These are phyloP conservation scores for Mastacembelus armatus DNA, from an alignment of 2,797 vertebrate genomes.

Conservation along the genomic window DNA sequence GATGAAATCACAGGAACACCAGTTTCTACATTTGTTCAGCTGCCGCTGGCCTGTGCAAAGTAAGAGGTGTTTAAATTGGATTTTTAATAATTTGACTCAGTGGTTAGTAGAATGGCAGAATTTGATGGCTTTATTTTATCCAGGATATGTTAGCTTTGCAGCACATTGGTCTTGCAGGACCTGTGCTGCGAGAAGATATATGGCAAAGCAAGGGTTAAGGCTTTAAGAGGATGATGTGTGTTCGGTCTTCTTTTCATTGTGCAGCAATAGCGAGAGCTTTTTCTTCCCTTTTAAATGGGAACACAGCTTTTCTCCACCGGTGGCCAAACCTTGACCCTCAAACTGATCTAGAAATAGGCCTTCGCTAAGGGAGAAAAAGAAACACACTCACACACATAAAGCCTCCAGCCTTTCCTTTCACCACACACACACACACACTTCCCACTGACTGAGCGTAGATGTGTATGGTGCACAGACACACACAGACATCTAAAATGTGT, in stretches of 20 bases:
- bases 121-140: slow-evolving; percentile 24
- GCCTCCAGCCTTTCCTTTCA: slow-evolving; percentile 74
- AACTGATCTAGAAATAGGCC: slow-evolving; percentile 84
- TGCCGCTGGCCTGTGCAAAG: slow-evolving; percentile 22
- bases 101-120: slow-evolving; percentile 11
- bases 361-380: slow-evolving; percentile 75
- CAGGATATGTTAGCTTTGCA: neutral
- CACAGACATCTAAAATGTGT: slow-evolving; percentile 18
- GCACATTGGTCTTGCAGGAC: slow-evolving; percentile 1
- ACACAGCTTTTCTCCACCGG: slow-evolving; percentile 81
- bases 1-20: slow-evolving; percentile 43
- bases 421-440: slow-evolving; percentile 54
- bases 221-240: slow-evolving; percentile 71
- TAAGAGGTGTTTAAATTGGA: slow-evolving; percentile 20
- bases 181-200: slow-evolving; percentile 9
- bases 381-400: slow-evolving; percentile 68
- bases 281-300: slow-evolving; percentile 78
- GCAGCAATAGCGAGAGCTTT: slow-evolving; percentile 51
- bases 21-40: slow-evolving; percentile 22
- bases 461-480: slow-evolving; percentile 8
- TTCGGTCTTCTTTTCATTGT: slow-evolving; percentile 72
- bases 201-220: slow-evolving; percentile 70
- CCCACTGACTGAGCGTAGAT: slow-evolving; percentile 30
- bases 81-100: slow-evolving; percentile 16
- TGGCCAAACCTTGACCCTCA: slow-evolving; percentile 87